Evolutionary conservation across 2,888 invertebrate genomes (phyloP).

Genomic region (Folsomia manolachei): DNA sequence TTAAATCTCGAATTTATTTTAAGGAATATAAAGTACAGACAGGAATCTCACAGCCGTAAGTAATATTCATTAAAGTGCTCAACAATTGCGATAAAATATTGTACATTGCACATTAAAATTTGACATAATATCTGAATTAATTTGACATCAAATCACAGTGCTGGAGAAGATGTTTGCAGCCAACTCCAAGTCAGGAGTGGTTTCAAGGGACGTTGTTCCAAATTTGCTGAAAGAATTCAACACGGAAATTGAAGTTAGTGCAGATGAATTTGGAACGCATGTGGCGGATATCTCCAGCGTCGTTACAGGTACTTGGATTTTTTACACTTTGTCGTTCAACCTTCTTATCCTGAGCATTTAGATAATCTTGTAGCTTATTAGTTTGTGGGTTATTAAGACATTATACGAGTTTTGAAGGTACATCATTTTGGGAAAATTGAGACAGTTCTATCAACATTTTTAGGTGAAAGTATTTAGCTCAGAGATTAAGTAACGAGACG

Average conservation of each 20-base stretch:
- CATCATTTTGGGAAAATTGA: no score
- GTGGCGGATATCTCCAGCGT: constrained; percentile 6
- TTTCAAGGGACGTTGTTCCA: constrained; percentile 33
- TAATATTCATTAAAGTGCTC: not conserved
- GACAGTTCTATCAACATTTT: no score
- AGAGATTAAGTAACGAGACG: no score
- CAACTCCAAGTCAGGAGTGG: constrained; percentile 27
- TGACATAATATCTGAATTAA: no score
- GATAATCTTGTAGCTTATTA: no score
- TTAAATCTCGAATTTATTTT: not conserved
- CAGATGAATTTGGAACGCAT: constrained; percentile 27
- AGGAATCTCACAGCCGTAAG: constrained; percentile 19
- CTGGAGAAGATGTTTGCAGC: constrained; percentile 37
- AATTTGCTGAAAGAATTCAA: constrained; percentile 29
- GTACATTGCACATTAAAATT: not conserved
- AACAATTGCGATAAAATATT: not conserved
- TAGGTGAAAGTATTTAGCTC: no score
- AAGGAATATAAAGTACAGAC: constrained; percentile 19
- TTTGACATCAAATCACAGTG: no score
- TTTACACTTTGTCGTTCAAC: no score
- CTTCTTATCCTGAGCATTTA: no score
- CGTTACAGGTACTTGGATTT: not conserved
- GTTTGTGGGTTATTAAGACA: no score
- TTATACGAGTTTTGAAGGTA: no score
- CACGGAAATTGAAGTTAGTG: constrained; percentile 26